Evolutionary conservation across 2,113 vertebrate genomes (phyloP), one percentile per base, ranked within the genome.

Genomic region (Mungos mungo): DNA sequence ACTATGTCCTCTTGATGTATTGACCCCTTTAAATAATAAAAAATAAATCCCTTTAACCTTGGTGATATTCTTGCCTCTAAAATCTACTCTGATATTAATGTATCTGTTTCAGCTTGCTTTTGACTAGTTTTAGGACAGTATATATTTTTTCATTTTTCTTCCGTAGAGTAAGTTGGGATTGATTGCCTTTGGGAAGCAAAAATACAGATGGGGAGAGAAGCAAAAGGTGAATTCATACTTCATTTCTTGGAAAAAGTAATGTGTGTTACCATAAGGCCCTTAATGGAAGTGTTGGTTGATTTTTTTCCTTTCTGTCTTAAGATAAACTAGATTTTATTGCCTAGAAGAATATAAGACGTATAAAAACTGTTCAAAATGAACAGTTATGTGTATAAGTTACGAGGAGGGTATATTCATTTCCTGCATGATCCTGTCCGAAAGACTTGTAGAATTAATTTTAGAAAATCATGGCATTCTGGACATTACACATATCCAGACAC

Each of bases 391-490:
- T 91, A 60, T 93, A 97, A 96, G 90, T 94, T 97, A 97, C 86
- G 60, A 97, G 94, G 92, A 93, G 23, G 96, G 90, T 95, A 88
- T 94, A 97, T 96, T 97, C 97, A 98, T 98, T 98, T 98, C 97
- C 97, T 96, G 92, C 57, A 74, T 0, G 23, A 91, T 89, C 90
- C 85, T 96, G 68, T 96, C 90, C 76, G 90, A 95, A 87, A 96
- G 92, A 60, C 95, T 95, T 96, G 21, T 88, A 96, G 97, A 96
- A 88, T 90, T 91, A 96, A 93, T 82, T 95, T 98, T 84, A 80
- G 66, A 97, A 96, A 96, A 85, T 85, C 69, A 68, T 68, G 38
- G 89, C 31, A 76, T 84, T 95, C 68, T 76, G 76, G 41, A 90
- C 35, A 71, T 93, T 92, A 84, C 33, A 90, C 63, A 88, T 27